Percentiles rank a stretch among this genome's conserved stretches.
Evolutionary conservation across 2,113 vertebrate species (phyloP).

Genomic region (Athene cunicularia): DNA sequence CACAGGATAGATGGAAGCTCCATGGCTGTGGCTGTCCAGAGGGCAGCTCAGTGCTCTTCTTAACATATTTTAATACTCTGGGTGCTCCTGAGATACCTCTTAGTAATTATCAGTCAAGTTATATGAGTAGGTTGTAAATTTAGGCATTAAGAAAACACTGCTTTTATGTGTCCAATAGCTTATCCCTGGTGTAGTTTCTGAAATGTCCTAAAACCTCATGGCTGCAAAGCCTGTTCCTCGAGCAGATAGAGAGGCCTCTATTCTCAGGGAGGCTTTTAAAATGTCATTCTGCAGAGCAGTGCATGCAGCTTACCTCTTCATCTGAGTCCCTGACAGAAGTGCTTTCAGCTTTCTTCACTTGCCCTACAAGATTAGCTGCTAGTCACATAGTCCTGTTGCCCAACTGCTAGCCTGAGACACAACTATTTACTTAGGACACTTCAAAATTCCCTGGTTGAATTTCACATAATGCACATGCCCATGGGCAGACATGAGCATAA

Average conservation of each 20-base stretch:
- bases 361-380: neutral
- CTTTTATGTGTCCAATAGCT: neutral
- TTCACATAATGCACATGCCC: neutral
- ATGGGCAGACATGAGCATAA: neutral
- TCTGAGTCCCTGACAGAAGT: neutral
- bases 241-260: neutral
- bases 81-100: neutral
- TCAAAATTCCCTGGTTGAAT: neutral
- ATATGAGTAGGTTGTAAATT: neutral
- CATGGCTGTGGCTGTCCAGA: neutral
- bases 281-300: neutral
- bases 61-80: neutral
- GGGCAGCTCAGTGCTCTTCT: neutral
- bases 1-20: neutral
- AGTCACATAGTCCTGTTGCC: neutral
- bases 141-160: neutral
- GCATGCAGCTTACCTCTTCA: neutral
- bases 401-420: neutral
- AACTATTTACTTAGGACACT: neutral
- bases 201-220: neutral
- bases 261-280: neutral
- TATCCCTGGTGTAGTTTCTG: neutral
- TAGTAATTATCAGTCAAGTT: neutral
- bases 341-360: neutral
- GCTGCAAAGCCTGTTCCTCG: neutral